A percentile compares a stretch with the other conserved stretches of the same genome.
Evolutionary conservation across 2,888 invertebrate genomes (phyloP).

Genomic region (Tiphia femorata): DNA sequence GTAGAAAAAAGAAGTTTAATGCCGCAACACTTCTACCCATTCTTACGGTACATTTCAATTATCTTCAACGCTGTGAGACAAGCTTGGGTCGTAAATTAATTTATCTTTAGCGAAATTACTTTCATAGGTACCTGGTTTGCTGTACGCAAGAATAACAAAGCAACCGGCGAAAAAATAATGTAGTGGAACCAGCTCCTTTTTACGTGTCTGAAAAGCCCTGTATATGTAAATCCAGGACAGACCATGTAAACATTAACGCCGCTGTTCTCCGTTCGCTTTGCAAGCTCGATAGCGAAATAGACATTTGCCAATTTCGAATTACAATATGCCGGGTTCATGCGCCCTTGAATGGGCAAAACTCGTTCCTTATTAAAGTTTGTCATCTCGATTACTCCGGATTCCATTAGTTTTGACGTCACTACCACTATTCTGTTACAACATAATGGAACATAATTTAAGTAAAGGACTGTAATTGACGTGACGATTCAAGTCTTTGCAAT

Average conservation of each 20-base stretch:
- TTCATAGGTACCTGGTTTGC: conserved; percentile 76
- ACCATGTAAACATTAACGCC: conserved; percentile 78
- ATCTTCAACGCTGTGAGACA: too few species aligned
- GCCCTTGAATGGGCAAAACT: conserved; percentile 65
- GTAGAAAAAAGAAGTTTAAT: conserved; percentile 60
- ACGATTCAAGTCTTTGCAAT: too few species aligned
- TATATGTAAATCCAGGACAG: conserved; percentile 86
- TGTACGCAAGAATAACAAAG: conserved; percentile 79
- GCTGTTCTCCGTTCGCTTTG: conserved; percentile 71
- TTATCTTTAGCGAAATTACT: not conserved
- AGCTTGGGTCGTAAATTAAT: not conserved
- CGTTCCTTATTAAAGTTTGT: conserved; percentile 76
- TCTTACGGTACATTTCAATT: not conserved
- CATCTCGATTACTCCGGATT: conserved; percentile 78
- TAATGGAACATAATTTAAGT: not conserved
- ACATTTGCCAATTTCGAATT: conserved; percentile 85
- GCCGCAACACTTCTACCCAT: not conserved
- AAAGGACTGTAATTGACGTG: too few species aligned
- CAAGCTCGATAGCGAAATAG: conserved; percentile 78
- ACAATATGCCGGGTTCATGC: conserved; percentile 76
- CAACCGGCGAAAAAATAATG: conserved; percentile 78
- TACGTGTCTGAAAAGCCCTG: conserved; percentile 78
- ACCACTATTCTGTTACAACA: conserved; percentile 75
- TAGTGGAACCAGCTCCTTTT: conserved; percentile 80
- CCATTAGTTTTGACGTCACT: conserved; percentile 80